Percentiles rank a stretch among this genome's conserved stretches.
Conservation (phyloP, 2,888 invertebrate genomes). For the Synergus japonicus region DNA sequence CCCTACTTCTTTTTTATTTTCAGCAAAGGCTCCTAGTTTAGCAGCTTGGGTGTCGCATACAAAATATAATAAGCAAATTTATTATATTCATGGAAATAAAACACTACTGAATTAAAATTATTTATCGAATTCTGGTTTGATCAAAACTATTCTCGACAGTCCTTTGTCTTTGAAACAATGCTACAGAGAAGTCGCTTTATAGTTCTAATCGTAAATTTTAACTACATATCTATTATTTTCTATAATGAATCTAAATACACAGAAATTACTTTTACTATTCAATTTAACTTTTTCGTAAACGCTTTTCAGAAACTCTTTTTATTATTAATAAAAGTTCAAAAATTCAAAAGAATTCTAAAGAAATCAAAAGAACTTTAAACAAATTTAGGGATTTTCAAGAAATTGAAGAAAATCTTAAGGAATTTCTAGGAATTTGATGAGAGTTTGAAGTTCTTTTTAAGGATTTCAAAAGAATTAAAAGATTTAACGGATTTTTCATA, state of each 20-base stretch:
- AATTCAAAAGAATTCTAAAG: no score
- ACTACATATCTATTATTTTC: neutral
- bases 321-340: no score
- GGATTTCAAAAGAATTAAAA: no score
- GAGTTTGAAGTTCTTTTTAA: no score
- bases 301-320: no score
- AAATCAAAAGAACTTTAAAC: no score
- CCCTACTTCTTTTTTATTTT: neutral
- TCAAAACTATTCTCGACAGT: neutral
- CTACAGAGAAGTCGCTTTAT: neutral
- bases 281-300: neutral
- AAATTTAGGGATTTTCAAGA: no score
- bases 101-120: neutral
- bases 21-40: neutral
- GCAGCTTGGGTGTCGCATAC: neutral
- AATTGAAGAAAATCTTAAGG: no score
- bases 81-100: neutral
- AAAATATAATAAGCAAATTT: neutral
- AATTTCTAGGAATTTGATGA: no score
- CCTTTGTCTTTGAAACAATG: neutral
- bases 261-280: neutral
- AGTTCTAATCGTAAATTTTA: conserved; percentile 4
- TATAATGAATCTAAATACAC: neutral
- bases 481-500: no score
- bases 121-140: neutral